phyloP scores from a whole-genome alignment of 2,797 vertebrate species.

The Sebastes matsubarae region DNA sequence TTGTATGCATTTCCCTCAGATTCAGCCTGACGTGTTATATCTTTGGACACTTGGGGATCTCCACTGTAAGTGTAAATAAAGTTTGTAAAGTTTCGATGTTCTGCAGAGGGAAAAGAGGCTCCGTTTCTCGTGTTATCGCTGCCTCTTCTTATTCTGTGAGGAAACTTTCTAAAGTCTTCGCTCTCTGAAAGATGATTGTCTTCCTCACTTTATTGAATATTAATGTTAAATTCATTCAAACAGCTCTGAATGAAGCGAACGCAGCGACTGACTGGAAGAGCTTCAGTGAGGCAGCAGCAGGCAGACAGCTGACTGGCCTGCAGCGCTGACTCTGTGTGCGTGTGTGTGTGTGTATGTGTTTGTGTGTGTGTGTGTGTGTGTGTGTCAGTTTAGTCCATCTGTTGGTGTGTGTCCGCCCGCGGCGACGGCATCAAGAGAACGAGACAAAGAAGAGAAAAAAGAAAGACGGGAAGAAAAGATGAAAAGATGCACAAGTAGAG shows the following conservation, averaged over 20 bases:
- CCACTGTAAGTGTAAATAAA: too few relatives aligned
- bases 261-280: conserved; percentile 32
- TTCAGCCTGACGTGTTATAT: too few relatives aligned
- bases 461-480: conserved; percentile 44
- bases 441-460: conserved; percentile 40
- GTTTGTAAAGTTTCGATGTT: background rate
- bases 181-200: background rate
- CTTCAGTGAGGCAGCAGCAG: conserved; percentile 56
- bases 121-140: background rate
- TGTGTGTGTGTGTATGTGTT: background rate
- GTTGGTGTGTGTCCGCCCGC: conserved; percentile 62
- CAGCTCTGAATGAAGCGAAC: conserved; percentile 2
- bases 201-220: conserved; percentile 20
- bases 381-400: conserved; percentile 65
- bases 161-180: conserved; percentile 19
- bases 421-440: conserved; percentile 52
- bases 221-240: conserved; percentile 30
- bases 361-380: conserved; percentile 6
- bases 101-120: background rate
- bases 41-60: too few relatives aligned
- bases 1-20: too few relatives aligned
- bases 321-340: conserved; percentile 35
- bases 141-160: background rate
- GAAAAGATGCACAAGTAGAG: conserved; percentile 43
- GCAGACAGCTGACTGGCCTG: conserved; percentile 73